Percentiles rank a stretch among this genome's conserved stretches.
These are phyloP conservation scores for Bedellia somnulentella DNA, from an alignment of 2,888 invertebrate genomes.

Conservation along the genomic window DNA sequence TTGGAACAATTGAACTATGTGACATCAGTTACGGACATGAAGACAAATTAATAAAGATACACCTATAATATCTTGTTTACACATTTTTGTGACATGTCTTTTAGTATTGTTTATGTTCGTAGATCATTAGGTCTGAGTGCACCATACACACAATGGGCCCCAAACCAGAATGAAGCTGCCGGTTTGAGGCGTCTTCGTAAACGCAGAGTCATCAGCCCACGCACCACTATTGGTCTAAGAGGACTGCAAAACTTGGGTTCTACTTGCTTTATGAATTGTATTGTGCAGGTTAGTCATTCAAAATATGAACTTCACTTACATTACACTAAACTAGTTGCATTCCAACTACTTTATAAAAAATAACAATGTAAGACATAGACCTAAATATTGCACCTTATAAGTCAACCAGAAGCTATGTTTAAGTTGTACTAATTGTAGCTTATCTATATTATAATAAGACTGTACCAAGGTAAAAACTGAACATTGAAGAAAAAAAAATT, in stretches of 20 bases:
- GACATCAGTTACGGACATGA: too few relatives aligned
- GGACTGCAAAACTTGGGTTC: slow-evolving; percentile 95
- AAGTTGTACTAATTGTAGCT: too few relatives aligned
- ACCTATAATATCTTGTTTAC: too few relatives aligned
- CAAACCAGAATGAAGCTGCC: slow-evolving; percentile 75
- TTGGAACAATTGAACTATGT: too few relatives aligned
- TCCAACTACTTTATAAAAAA: not conserved
- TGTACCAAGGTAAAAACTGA: too few relatives aligned
- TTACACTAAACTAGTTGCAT: not conserved
- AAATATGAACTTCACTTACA: not conserved
- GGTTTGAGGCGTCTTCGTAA: slow-evolving; percentile 75
- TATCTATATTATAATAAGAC: too few relatives aligned
- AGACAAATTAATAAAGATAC: too few relatives aligned
- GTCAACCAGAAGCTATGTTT: too few relatives aligned
- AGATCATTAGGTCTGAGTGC: slow-evolving; percentile 62
- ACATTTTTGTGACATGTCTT: too few relatives aligned
- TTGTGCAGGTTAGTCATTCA: slow-evolving; percentile 69
- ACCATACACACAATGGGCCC: slow-evolving; percentile 77
- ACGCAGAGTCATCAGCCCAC: slow-evolving; percentile 75
- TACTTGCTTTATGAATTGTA: slow-evolving; percentile 99
- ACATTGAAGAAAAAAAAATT: too few relatives aligned
- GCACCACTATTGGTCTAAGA: slow-evolving; percentile 85
- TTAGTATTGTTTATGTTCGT: slow-evolving; percentile 2
- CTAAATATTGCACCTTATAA: too few relatives aligned
- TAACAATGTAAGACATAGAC: too few relatives aligned